Conservation (phyloP, 2,797 vertebrate genomes). For the Microctenopoma stevenorrisi region DNA sequence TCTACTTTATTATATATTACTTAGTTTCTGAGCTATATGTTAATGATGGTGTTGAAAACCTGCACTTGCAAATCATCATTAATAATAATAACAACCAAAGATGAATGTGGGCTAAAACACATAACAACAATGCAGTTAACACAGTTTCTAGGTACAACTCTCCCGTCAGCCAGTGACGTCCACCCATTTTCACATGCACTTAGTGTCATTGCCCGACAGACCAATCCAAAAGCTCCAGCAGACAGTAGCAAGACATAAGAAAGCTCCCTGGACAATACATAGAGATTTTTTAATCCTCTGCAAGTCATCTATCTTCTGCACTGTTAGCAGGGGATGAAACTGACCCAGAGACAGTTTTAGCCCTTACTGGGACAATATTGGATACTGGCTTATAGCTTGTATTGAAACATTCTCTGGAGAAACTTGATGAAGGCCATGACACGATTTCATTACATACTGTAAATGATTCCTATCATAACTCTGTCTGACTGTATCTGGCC, state of each 20-base stretch:
- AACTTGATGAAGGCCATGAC: neutral
- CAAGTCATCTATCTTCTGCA: constrained; percentile 11
- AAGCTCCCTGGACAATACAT: neutral
- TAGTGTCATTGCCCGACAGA: neutral
- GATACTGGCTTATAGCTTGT: constrained; percentile 4
- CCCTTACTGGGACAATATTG: constrained; percentile 4
- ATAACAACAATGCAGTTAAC: neutral
- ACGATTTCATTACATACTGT: neutral
- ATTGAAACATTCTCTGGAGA: constrained; percentile 2
- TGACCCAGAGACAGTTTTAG: neutral
- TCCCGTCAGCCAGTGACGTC: neutral
- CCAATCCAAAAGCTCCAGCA: constrained; percentile 10
- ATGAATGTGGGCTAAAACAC: no score
- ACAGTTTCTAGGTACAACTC: neutral
- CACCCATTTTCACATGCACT: constrained; percentile 13
- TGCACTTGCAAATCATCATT: no score
- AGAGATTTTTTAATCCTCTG: constrained; percentile 2
- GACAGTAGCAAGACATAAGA: constrained; percentile 15
- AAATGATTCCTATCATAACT: constrained; percentile 1
- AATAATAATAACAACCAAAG: no score
- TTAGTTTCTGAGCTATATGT: no score
- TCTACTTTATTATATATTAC: no score
- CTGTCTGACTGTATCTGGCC: constrained; percentile 3
- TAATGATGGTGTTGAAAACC: no score
- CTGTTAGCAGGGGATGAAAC: constrained; percentile 4